Evolutionary conservation across 2,888 invertebrate species (phyloP).

Genomic region (Leptinotarsa juncta): DNA sequence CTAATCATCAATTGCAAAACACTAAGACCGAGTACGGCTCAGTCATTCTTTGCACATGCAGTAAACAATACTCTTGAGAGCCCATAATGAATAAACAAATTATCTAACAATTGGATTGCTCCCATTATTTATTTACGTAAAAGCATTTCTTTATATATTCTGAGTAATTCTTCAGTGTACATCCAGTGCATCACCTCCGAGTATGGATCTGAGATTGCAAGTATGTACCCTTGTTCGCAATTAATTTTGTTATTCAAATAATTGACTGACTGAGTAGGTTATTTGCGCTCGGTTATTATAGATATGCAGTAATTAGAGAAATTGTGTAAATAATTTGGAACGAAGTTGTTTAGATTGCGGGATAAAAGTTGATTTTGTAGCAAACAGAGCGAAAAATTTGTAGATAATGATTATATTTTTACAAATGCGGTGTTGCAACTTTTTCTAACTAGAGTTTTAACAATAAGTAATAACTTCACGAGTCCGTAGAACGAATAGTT

Average conservation of each 20-base stretch:
- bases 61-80: slow-evolving; percentile 3
- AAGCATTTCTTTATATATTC: not conserved
- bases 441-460: not conserved
- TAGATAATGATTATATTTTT: not conserved
- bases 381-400: slow-evolving; percentile 10
- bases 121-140: not conserved
- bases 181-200: slow-evolving; percentile 6
- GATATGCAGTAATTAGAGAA: not conserved
- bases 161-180: not conserved
- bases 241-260: not conserved
- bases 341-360: slow-evolving; percentile 2
- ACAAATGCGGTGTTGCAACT: not conserved
- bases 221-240: not conserved
- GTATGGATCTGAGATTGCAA: slow-evolving; percentile 6
- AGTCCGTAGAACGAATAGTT: no score
- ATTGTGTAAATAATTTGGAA: slow-evolving; percentile 7
- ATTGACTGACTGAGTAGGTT: not conserved
- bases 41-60: slow-evolving; percentile 4
- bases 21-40: not conserved
- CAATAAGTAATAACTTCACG: no score
- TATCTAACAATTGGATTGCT: not conserved
- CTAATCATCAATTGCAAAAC: not conserved
- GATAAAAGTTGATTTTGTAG: slow-evolving; percentile 7
- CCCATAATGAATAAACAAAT: not conserved
- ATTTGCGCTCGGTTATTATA: not conserved